phyloP scores from a whole-genome alignment of 2,113 vertebrate genomes.

The Euleptes europaea region DNA sequence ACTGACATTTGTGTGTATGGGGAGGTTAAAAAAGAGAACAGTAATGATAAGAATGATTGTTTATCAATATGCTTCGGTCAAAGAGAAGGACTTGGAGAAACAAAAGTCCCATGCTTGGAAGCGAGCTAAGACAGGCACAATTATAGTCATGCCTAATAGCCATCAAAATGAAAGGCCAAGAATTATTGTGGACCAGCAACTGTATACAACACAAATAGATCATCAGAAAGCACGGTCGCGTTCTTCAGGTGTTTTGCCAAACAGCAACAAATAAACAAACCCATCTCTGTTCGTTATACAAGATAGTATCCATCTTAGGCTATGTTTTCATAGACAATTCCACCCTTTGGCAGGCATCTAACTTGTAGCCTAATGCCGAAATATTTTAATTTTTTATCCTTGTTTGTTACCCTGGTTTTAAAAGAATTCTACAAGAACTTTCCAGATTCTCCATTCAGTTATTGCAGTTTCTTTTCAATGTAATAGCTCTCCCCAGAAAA shows the following conservation, averaged over 20 bases:
- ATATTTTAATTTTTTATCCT: not conserved
- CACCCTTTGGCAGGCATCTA: not conserved
- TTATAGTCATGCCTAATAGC: too few relatives aligned
- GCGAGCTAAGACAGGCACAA: too few relatives aligned
- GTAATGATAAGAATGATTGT: too few relatives aligned
- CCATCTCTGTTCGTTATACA: not conserved
- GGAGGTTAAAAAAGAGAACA: too few relatives aligned
- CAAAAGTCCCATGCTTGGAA: too few relatives aligned
- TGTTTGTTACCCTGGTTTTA: not conserved
- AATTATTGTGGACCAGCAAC: not conserved
- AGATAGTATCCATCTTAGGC: not conserved
- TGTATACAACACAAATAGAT: not conserved
- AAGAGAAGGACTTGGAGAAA: too few relatives aligned
- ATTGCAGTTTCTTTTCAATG: slow-evolving; percentile 38
- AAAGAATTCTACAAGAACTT: slow-evolving; percentile 3
- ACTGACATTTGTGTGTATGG: too few relatives aligned
- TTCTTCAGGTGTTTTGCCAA: not conserved
- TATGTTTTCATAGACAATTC: not conserved
- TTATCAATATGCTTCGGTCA: too few relatives aligned
- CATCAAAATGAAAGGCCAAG: too few relatives aligned
- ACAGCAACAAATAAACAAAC: not conserved
- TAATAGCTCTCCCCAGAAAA: slow-evolving; percentile 32
- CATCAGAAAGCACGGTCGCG: too few relatives aligned
- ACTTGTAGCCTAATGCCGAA: not conserved
- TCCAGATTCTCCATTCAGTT: slow-evolving; percentile 19